A percentile compares a stretch with the other conserved stretches of the same genome.
Evolutionary conservation across 2,888 invertebrate genomes (phyloP).

Genomic region (Hololepta plana): DNA sequence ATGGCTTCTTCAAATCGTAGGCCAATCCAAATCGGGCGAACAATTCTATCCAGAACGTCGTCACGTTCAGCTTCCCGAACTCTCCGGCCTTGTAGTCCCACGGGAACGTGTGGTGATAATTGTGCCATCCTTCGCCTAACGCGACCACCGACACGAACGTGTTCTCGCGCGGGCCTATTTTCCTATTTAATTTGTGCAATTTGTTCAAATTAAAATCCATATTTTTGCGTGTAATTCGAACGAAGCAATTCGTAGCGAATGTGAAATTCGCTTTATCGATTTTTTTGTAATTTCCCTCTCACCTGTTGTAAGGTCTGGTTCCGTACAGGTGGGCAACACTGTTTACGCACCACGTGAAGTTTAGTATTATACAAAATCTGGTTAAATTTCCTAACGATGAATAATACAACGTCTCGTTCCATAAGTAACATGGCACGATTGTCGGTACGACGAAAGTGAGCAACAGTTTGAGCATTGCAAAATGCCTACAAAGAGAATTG

Average conservation of each 20-base stretch:
- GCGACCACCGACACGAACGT: slow-evolving; percentile 50
- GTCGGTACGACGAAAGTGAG: slow-evolving; percentile 59
- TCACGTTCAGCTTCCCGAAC: slow-evolving; percentile 39
- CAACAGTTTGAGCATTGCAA: slow-evolving; percentile 42
- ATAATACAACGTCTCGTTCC: slow-evolving; percentile 49
- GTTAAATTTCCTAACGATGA: slow-evolving; percentile 50
- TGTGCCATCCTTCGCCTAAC: slow-evolving; percentile 67
- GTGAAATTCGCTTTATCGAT: too few relatives aligned
- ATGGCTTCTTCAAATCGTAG: slow-evolving; percentile 53
- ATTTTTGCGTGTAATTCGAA: too few relatives aligned
- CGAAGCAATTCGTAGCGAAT: too few relatives aligned
- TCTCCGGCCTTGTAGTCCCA: slow-evolving; percentile 89
- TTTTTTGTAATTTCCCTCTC: too few relatives aligned
- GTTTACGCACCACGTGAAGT: slow-evolving; percentile 83
- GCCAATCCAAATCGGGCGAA: slow-evolving; percentile 57
- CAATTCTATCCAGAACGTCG: slow-evolving; percentile 48
- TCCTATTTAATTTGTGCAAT: too few relatives aligned
- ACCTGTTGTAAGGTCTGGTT: slow-evolving; percentile 55
- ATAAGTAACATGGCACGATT: slow-evolving; percentile 44
- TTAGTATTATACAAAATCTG: slow-evolving; percentile 55
- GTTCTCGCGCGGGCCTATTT: slow-evolving; percentile 67
- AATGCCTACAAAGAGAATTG: slow-evolving; percentile 35
- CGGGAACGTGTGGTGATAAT: slow-evolving; percentile 87
- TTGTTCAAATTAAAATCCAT: too few relatives aligned
- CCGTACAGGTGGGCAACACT: slow-evolving; percentile 76